phyloP scores from a whole-genome alignment of 1,140 invertebrate genomes.

The roundworm (Caenorhabditis elegans) region DNA sequence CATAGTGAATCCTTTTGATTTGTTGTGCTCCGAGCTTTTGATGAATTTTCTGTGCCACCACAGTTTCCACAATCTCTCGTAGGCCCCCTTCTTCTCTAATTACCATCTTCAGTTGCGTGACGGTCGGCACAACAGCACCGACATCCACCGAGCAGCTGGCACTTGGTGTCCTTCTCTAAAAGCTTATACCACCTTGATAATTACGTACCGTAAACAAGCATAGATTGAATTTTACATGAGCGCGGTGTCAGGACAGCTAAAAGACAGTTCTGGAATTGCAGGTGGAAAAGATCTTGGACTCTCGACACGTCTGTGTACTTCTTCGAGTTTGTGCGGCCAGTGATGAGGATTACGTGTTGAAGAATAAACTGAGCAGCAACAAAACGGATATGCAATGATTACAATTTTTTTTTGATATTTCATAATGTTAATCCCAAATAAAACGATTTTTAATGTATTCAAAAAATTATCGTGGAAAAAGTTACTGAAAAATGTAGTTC shows the following conservation, averaged over 20 bases:
- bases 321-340: neutral
- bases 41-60: neutral
- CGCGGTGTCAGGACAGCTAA: neutral
- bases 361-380: conserved; percentile 18
- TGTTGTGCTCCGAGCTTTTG: neutral
- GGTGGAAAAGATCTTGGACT: conserved; percentile 12
- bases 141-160: conserved; percentile 4
- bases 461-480: too few relatives aligned
- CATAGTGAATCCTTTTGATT: neutral
- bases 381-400: conserved; percentile 8
- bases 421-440: too few relatives aligned
- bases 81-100: neutral
- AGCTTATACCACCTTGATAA: conserved; percentile 9
- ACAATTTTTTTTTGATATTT: neutral
- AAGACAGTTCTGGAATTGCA: neutral
- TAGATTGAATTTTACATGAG: neutral
- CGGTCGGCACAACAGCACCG: neutral
- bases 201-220: conserved; percentile 18
- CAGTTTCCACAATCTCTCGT: conserved; percentile 7
- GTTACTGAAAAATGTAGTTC: too few relatives aligned
- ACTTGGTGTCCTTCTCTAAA: neutral
- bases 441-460: too few relatives aligned
- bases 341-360: conserved; percentile 19
- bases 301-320: neutral
- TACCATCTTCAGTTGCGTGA: conserved; percentile 26